Conservation (phyloP, 2,113 vertebrate species). For the Pluvianellus socialis region DNA sequence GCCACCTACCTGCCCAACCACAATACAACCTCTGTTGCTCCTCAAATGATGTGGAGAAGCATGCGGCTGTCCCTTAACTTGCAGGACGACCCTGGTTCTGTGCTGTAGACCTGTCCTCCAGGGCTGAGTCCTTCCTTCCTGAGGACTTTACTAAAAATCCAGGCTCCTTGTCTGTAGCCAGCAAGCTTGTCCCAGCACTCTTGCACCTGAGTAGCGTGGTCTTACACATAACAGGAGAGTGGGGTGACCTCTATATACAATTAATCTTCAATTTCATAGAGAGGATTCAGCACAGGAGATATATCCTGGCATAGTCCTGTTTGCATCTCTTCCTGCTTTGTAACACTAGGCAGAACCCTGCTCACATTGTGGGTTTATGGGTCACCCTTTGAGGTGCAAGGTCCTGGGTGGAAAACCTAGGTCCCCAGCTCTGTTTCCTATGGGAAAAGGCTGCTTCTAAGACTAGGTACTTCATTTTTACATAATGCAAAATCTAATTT, state of each 20-base stretch:
- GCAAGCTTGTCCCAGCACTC: too few species aligned
- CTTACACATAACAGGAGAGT: neutral
- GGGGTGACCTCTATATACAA: neutral
- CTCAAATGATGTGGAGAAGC: neutral
- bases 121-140: too few species aligned
- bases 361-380: neutral
- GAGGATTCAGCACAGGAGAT: neutral
- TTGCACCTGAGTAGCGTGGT: too few species aligned
- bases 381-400: neutral
- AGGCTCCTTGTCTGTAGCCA: too few species aligned
- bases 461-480: neutral
- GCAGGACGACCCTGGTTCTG: too few species aligned
- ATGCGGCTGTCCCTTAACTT: too few species aligned
- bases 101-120: too few species aligned
- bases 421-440: neutral
- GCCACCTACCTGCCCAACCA: neutral
- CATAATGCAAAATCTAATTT: neutral
- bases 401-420: neutral
- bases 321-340: neutral
- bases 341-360: neutral
- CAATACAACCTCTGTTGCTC: neutral
- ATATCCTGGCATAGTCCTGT: neutral
- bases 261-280: neutral
- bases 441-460: neutral
- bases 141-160: too few species aligned